Evolutionary conservation across 2,888 invertebrate species (phyloP).

Genomic region (Drosophila paracracens): DNA sequence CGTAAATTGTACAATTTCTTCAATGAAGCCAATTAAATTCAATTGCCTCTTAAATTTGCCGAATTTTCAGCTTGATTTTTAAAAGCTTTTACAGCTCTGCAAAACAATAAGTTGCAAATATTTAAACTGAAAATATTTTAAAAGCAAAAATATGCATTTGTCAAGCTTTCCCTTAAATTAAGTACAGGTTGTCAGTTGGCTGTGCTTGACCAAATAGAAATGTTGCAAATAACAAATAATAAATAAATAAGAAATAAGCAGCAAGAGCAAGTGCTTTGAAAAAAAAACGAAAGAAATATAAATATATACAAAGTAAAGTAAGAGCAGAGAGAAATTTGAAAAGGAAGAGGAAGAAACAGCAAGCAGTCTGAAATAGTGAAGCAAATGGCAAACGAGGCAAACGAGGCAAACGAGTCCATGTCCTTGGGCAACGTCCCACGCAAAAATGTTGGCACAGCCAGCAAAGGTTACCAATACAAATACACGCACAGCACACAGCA

Average conservation of each 20-base stretch:
- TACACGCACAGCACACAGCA: conserved; percentile 14
- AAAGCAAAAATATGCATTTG: conserved; percentile 4
- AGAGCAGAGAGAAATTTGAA: conserved; percentile 28
- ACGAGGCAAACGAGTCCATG: conserved; percentile 74
- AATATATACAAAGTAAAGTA: conserved; percentile 6
- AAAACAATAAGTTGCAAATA: not conserved
- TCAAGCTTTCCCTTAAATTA: conserved; percentile 40
- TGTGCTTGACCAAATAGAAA: conserved; percentile 53
- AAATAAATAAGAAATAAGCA: conserved; percentile 64
- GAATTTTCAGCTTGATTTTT: no score
- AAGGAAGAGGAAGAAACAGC: conserved; percentile 16
- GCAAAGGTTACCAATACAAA: conserved; percentile 73
- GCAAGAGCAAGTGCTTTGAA: conserved; percentile 14
- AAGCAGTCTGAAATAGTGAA: conserved; percentile 43
- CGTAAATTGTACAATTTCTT: not conserved
- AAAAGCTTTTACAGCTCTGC: not conserved
- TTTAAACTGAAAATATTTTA: not conserved
- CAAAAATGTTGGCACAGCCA: conserved; percentile 68
- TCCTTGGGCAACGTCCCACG: conserved; percentile 81
- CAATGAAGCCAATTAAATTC: not conserved
- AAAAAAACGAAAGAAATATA: conserved; percentile 7
- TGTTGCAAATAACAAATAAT: conserved; percentile 63
- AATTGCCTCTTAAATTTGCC: not conserved
- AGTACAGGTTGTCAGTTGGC: conserved; percentile 28
- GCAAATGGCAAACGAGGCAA: conserved; percentile 59